Evolutionary conservation across 2,888 invertebrate species (phyloP).

Genomic region (Yponomeuta malinellus): DNA sequence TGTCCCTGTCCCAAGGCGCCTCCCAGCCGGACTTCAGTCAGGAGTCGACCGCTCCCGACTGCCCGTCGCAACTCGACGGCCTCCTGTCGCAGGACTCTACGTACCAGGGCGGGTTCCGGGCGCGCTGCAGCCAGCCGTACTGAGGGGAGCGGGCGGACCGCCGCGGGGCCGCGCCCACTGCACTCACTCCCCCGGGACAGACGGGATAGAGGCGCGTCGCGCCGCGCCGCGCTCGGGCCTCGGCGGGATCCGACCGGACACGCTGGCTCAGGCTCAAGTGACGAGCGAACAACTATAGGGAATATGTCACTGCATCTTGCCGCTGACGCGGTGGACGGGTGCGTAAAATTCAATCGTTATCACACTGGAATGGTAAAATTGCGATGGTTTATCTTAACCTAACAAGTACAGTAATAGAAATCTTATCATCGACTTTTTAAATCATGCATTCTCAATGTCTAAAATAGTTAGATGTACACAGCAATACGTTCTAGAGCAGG

Average conservation of each 20-base stretch:
- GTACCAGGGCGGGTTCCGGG: conserved; percentile 84
- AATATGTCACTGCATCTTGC: background rate
- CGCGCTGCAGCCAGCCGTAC: conserved; percentile 81
- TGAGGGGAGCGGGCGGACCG: conserved; percentile 88
- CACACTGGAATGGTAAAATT: background rate
- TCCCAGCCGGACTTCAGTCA: conserved; percentile 85
- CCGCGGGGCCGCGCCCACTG: conserved; percentile 1
- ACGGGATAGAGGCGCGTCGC: background rate
- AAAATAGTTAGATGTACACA: conserved; percentile 8
- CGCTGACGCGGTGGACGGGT: background rate
- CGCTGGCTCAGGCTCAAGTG: background rate
- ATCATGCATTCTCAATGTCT: conserved; percentile 3
- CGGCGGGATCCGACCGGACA: background rate
- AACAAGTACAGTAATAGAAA: background rate
- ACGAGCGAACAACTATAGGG: conserved; percentile 3
- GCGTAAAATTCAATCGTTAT: conserved; percentile 4
- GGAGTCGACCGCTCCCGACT: conserved; percentile 90
- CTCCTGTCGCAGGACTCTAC: conserved; percentile 94
- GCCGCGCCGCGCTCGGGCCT: background rate
- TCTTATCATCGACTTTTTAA: background rate
- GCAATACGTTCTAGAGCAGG: background rate
- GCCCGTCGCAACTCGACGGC: conserved; percentile 96
- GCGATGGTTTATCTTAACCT: background rate
- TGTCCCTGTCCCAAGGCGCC: conserved; percentile 84
- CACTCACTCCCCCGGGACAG: conserved; percentile 6